Evolutionary conservation across 1,140 invertebrate genomes (phyloP), one percentile per base, ranked within the genome.

Genomic region (Drosophila mayri): DNA sequence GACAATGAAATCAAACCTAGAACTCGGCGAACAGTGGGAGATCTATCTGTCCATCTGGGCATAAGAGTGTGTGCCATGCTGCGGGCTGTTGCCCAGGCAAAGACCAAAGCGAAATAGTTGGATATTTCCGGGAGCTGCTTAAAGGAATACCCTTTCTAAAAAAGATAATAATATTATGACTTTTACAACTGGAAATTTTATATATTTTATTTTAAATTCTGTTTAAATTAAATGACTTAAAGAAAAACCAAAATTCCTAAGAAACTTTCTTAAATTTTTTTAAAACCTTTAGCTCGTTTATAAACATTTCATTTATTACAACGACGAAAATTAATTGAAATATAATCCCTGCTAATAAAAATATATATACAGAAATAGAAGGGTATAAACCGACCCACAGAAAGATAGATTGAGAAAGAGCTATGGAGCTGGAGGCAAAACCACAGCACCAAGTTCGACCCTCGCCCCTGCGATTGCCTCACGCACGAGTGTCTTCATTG

Each of bases 1-100:
- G 83, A 84, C 83, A 87, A 84, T 81, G 85, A 90, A 90, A 84
- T 88, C 81, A 78, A 90, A 76, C 68, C 50, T 76, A 86, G 73
- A 70, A 55, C 46, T 50, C 47, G 30, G 20, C 38, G 41, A 57
- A 46, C 20, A 66, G 28, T 59, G 30, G 52, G 65, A 68, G 64
- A 50, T 57, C 59, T 38, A 63, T 63, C 60, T 32, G 49, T 55
- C 35, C 20, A 63, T 38, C 35, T 11, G 60, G 47, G 20, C 60
- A 54, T 3, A 20, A 10, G 35, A 20, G 22, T 61, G 55, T 72
- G 68, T 71, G 66, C 20, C 22, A 32, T 16, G 54, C 67, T 73
- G 70, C 70, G 70, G 70, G 70, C 68, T 71, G 40, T 71, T 35
- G 66, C 20, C 52, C 68, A 59, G 43, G 66, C 70, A 49, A 72